A percentile compares a stretch with the other conserved stretches of the same genome.
These are phyloP conservation scores for Camponotus vicinus DNA, from an alignment of 1,140 invertebrate species.

Conservation along the genomic window DNA sequence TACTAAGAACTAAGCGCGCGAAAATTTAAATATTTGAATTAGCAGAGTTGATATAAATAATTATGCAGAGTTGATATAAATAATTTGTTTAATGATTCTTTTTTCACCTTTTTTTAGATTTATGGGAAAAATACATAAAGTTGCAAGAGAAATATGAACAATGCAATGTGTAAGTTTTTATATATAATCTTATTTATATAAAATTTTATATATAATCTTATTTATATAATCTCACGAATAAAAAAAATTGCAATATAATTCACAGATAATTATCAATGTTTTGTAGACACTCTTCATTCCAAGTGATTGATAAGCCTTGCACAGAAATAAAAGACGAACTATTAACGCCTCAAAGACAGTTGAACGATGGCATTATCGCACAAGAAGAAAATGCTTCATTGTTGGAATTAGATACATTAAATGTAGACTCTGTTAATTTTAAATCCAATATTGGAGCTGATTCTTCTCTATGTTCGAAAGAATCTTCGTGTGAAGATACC, in stretches of 20 bases:
- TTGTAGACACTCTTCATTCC: not conserved
- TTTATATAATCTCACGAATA: not conserved
- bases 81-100: conserved; percentile 24
- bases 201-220: not conserved
- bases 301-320: not conserved
- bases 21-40: conserved; percentile 18
- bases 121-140: conserved; percentile 74
- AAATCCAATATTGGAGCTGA: not conserved
- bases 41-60: not conserved
- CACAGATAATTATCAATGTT: not conserved
- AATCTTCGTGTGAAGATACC: not conserved
- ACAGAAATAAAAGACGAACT: not conserved
- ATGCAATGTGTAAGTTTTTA: conserved; percentile 50
- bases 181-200: not conserved
- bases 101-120: conserved; percentile 69
- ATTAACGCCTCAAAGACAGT: not conserved
- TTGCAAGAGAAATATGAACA: conserved; percentile 57
- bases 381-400: not conserved
- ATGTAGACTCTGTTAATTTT: not conserved
- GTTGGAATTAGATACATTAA: not conserved
- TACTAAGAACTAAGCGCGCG: not conserved
- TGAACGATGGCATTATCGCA: not conserved
- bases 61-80: not conserved
- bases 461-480: not conserved
- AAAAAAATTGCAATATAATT: not conserved